Percentiles rank a stretch among this genome's conserved stretches.
Evolutionary conservation across 1,140 invertebrate species (phyloP).

Genomic region (Ostrea edulis): DNA sequence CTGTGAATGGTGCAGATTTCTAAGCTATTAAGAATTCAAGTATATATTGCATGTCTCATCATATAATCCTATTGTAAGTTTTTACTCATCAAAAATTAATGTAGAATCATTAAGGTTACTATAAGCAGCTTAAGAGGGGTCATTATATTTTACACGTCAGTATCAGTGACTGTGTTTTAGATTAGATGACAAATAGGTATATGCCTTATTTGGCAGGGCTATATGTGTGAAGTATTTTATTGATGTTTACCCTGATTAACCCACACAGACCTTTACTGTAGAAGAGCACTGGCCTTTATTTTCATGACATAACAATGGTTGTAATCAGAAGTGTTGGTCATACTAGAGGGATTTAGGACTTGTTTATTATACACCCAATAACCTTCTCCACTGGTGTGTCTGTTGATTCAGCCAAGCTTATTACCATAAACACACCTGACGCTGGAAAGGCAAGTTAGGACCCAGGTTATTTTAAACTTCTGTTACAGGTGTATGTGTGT

Average conservation of each 20-base stretch:
- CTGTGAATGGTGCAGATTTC: neutral
- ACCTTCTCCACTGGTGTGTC: neutral
- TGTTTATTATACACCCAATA: constrained; percentile 2
- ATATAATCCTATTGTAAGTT: neutral
- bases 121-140: neutral
- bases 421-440: neutral
- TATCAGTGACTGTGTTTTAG: neutral
- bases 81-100: constrained; percentile 38
- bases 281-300: neutral
- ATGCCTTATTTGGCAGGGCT: neutral
- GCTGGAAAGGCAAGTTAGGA: neutral
- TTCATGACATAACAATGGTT: constrained; percentile 14
- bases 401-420: neutral
- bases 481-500: neutral
- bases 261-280: neutral
- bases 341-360: neutral
- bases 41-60: neutral
- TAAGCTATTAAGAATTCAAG: too few species aligned
- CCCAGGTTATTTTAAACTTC: neutral
- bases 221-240: neutral
- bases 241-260: constrained; percentile 27
- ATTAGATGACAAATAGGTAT: constrained; percentile 30
- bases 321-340: constrained; percentile 38
- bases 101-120: neutral
- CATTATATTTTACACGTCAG: neutral